Evolutionary conservation across 2,888 invertebrate species (phyloP).

Genomic region (Daptonema setosum): DNA sequence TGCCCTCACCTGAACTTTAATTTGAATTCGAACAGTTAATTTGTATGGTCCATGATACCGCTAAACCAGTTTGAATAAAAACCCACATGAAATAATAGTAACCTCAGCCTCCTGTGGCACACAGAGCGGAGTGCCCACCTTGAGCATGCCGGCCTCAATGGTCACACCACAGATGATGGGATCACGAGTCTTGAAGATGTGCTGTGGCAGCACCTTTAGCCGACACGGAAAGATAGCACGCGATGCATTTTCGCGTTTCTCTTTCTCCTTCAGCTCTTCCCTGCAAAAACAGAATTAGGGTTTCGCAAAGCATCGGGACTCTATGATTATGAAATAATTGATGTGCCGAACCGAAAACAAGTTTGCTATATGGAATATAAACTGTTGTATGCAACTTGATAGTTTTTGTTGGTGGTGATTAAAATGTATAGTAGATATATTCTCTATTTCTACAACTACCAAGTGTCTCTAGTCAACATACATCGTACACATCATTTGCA

Average conservation of each 20-base stretch:
- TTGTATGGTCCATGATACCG: neutral
- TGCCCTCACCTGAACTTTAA: too few relatives aligned
- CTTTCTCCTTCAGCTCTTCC: conserved; percentile 67
- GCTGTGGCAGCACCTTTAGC: conserved; percentile 54
- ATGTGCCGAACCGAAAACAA: too few relatives aligned
- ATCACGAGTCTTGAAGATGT: conserved; percentile 89
- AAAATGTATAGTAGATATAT: too few relatives aligned
- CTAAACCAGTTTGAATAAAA: neutral
- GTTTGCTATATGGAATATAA: too few relatives aligned
- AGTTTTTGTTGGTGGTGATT: too few relatives aligned
- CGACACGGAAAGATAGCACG: conserved; percentile 97
- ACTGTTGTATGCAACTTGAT: too few relatives aligned
- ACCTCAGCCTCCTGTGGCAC: conserved; percentile 76
- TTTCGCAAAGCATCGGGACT: too few relatives aligned
- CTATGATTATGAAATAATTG: too few relatives aligned
- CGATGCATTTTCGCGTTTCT: conserved; percentile 80
- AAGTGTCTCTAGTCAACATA: too few relatives aligned
- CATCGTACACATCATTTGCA: too few relatives aligned
- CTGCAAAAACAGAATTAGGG: conserved; percentile 37
- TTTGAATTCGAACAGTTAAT: too few relatives aligned
- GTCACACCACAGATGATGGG: conserved; percentile 90
- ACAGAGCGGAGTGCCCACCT: conserved; percentile 87
- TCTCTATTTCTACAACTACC: too few relatives aligned
- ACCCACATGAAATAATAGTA: neutral
- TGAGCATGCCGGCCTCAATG: conserved; percentile 79